A percentile compares a stretch with the other conserved stretches of the same genome.
Conservation (phyloP, 2,113 vertebrate species). For the Puffinus mauretanicus region DNA sequence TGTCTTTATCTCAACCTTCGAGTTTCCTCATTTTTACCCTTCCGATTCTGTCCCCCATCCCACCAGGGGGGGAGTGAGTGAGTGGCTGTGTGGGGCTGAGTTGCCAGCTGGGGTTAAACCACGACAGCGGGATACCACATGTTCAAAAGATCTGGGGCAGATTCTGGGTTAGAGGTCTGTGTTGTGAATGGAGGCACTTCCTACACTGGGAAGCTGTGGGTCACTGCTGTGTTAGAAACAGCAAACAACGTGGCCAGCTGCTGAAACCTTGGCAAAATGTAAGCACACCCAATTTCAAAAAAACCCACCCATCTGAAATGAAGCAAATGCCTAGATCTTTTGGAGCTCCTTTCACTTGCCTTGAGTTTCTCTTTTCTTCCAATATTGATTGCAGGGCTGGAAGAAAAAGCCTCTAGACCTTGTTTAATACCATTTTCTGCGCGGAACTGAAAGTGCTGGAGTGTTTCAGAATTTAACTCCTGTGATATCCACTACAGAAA, state of each 20-base stretch:
- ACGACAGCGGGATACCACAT: rapidly evolving
- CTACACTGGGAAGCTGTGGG: not conserved
- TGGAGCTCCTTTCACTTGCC: not conserved
- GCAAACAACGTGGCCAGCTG: rapidly evolving
- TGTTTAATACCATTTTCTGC: not conserved
- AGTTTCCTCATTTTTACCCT: too few relatives aligned
- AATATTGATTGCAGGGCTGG: not conserved
- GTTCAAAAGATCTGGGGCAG: not conserved
- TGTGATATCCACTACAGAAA: not conserved
- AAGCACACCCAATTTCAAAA: not conserved
- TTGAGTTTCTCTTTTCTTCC: not conserved
- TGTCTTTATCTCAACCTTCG: too few relatives aligned
- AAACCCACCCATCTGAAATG: not conserved
- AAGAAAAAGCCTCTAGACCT: not conserved
- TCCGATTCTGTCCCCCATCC: too few relatives aligned
- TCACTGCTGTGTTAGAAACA: not conserved
- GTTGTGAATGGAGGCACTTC: not conserved
- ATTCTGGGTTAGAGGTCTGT: not conserved
- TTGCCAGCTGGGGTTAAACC: too few relatives aligned
- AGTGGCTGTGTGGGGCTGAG: too few relatives aligned
- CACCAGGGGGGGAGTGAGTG: too few relatives aligned
- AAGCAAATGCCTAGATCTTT: not conserved
- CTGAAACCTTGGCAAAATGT: not conserved
- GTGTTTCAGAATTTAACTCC: not conserved
- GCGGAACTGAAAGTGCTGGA: rapidly evolving